Evolutionary conservation across 1,140 invertebrate genomes (phyloP), one percentile per base, ranked within the genome.

Genomic region (Leptinotarsa lineolata): DNA sequence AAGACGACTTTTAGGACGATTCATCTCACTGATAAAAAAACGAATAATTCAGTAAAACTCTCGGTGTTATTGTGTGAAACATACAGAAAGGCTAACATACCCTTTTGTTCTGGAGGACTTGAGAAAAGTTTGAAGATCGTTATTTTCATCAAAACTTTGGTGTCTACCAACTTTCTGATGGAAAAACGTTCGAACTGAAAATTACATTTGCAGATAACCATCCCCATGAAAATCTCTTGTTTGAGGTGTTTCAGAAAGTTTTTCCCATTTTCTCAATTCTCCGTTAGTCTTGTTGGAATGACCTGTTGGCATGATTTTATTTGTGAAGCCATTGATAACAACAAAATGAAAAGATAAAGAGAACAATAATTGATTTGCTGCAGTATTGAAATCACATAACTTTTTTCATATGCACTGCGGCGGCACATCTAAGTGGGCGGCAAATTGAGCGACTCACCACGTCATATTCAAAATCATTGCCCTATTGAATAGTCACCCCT

Each of bases 171-270:
- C 48, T 54, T 54, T 18, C 16, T 54, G 48, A 54, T 54, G 48
- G 48, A 54, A 54, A 15, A 54, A 54, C 48, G 48, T 54, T 54
- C 15, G 48, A 16, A 54, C 48, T 16, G 48, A 54, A 54, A 54
- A 54, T 54, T 54, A 54, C 12, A 54, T 54, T 54, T 5, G 48
- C 48, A 54, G 48, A 54, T 54, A 54, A 54, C 48, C 48, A 54
- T 5, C 48, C 48, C 48, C 48, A 16, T 18, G 48, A 54, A 54
- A 54, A 54, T 18, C 48, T 54, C 15, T 54, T 54, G 48, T 54
- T 54, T 54, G n/a, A 54, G 48, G 48, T 54, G 48, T 54, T n/a
- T 13, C 16, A 54, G 48, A 54, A 54, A 54, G 16, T 54, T 54
- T 54, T 6, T 15, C 13, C 3, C 6, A 54, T 54, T 54, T 54